These are phyloP conservation scores for Xyrichtys novacula DNA, from an alignment of 2,797 vertebrate genomes.

Conservation along the genomic window DNA sequence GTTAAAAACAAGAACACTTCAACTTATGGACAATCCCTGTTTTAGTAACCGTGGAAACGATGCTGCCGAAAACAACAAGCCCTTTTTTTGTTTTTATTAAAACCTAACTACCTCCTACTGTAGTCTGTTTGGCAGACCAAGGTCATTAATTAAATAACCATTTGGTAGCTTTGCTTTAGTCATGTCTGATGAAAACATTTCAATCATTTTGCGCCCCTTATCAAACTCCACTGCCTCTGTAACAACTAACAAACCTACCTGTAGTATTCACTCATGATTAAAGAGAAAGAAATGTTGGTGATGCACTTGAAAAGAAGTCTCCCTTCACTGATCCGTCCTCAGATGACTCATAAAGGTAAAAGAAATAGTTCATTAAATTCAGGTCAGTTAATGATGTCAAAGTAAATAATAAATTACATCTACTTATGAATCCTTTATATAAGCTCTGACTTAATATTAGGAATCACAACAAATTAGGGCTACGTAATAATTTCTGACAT, in stretches of 20 bases:
- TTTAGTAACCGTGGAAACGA: constrained; percentile 21
- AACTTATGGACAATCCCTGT: neutral
- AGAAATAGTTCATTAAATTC: neutral
- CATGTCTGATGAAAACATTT: constrained; percentile 30
- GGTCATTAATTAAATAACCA: constrained; percentile 23
- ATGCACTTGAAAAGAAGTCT: neutral
- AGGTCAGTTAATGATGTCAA: neutral
- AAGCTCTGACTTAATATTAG: neutral
- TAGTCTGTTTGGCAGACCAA: constrained; percentile 22
- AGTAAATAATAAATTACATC: neutral
- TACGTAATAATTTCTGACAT: too few species aligned
- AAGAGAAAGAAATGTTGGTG: constrained; percentile 7
- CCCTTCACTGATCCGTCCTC: neutral
- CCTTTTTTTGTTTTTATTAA: neutral
- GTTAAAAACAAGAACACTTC: constrained; percentile 21
- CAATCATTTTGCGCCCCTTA: constrained; percentile 21
- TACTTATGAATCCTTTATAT: neutral
- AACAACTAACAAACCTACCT: neutral
- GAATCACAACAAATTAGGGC: neutral
- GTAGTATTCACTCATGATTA: neutral
- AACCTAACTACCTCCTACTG: constrained; percentile 28
- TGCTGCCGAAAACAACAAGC: neutral
- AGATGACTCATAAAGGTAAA: neutral
- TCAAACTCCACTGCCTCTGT: constrained; percentile 7
- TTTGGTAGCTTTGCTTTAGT: constrained; percentile 34